Evolutionary conservation across 2,113 vertebrate genomes (phyloP).

Genomic region (Okapia johnstoni): DNA sequence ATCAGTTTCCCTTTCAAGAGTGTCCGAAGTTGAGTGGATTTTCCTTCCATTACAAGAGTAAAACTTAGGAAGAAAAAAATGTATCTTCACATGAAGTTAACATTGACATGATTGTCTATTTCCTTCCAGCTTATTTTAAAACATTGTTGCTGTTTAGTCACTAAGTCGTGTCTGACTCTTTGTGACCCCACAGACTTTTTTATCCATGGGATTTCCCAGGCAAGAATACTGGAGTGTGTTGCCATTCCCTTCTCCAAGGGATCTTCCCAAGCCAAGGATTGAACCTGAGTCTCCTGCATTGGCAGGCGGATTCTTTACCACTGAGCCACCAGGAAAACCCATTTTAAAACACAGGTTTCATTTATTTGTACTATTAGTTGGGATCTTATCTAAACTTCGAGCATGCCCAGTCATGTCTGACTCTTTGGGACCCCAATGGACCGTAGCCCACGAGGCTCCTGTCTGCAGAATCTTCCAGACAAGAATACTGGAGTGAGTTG

Average conservation of each 20-base stretch:
- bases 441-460: background rate
- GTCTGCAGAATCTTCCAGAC: background rate
- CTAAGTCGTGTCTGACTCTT: background rate
- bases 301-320: background rate
- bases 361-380: background rate
- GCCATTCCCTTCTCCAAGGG: background rate
- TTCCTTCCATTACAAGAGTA: background rate
- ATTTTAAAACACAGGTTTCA: slow-evolving; percentile 7
- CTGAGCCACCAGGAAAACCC: background rate
- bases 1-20: background rate
- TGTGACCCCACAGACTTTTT: background rate
- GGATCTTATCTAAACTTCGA: background rate
- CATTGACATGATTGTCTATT: background rate
- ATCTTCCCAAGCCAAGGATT: background rate
- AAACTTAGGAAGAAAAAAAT: background rate
- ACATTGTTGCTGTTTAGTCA: background rate
- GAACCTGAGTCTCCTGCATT: background rate
- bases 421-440: background rate
- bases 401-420: background rate
- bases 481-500: background rate
- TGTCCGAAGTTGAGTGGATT: background rate
- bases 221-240: background rate
- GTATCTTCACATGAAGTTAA: background rate
- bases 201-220: background rate
- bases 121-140: background rate